Base-by-base conservation (phyloP, 1,140 invertebrate genomes). In the Trialeurodes vaporariorum region DNA sequence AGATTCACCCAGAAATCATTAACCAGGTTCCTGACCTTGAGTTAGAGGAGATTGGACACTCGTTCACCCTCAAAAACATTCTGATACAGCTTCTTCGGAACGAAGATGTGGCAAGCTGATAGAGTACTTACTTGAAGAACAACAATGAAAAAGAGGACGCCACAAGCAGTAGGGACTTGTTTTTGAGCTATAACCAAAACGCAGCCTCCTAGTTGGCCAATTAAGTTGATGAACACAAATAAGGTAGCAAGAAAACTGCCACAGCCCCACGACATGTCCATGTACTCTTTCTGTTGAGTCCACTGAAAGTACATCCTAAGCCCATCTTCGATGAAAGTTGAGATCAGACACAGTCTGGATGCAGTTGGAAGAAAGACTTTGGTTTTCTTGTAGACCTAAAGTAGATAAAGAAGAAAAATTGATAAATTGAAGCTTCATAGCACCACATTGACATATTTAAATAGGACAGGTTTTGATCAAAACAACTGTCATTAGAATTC, bases 231-330 rank as follows among this genome's bases (percentile, higher is more conserved):
- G 26, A 98, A 78, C 25, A 95, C 93, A 79, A 98, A 96, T n/a
- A 95, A 66, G 21, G 92, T 93, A 2, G 93, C 93, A 59, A 98
- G 76, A 76, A 98, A 89, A 75, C 86, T 90, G 1, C 97, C 97
- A 82, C 96, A 98, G n/a, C 89, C 87, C 97, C 97, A 99, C 2
- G 93, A 94, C 79, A 93, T 88, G 76, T 97, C 88, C 93, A 98
- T 98, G 76, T 98, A 99, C 75, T 98, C 94, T 34, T 94, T 83
- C 77, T 99, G 98, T 75, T 98, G 95, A 34, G 86, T 86, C 97
- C 98, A 99, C 80, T 99, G 98, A 74, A 93, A 90, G 88, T 93
- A 99, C 98, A 99, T 99, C 70, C 98, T 86, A 58, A 99, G 83
- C 0, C 98, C 98, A 86, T 99, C 98, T 83, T 99, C 98, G 27